phyloP scores from a whole-genome alignment of 2,113 vertebrate species.

The Gobiocypris rarus region DNA sequence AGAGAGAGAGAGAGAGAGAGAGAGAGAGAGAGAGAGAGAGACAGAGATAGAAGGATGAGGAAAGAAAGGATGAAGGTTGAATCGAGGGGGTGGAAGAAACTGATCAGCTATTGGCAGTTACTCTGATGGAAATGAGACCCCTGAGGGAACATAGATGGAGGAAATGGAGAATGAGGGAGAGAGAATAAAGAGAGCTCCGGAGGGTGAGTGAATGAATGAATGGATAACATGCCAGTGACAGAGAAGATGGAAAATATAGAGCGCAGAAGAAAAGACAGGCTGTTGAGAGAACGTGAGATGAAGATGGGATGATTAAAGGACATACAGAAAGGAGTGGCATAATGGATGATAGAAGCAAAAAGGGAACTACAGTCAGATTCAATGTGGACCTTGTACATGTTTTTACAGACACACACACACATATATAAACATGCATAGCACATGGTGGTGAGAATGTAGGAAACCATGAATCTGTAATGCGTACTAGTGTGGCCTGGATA shows the following conservation, averaged over 20 bases:
- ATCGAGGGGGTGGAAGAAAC: slow-evolving; percentile 11
- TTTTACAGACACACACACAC: not conserved
- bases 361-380: not conserved
- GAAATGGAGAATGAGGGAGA: slow-evolving; percentile 15
- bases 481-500: slow-evolving; percentile 26
- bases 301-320: slow-evolving; percentile 6
- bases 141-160: slow-evolving; percentile 22
- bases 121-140: slow-evolving; percentile 35
- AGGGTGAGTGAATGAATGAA: slow-evolving; percentile 13
- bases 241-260: slow-evolving; percentile 32
- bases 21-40: not conserved
- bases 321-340: not conserved
- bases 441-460: slow-evolving; percentile 2
- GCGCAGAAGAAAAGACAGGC: slow-evolving; percentile 28
- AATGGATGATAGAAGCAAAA: not conserved
- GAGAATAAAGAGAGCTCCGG: not conserved
- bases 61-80: slow-evolving; percentile 14
- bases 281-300: slow-evolving; percentile 42
- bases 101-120: slow-evolving; percentile 31
- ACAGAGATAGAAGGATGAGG: not conserved
- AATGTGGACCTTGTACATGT: not conserved
- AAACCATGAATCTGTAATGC: slow-evolving; percentile 24
- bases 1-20: not conserved
- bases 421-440: no score
- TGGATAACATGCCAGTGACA: slow-evolving; percentile 16